A percentile compares a stretch with the other conserved stretches of the same genome.
Evolutionary conservation across 2,888 invertebrate genomes (phyloP).

Genomic region (Sinhomidia bicolor): DNA sequence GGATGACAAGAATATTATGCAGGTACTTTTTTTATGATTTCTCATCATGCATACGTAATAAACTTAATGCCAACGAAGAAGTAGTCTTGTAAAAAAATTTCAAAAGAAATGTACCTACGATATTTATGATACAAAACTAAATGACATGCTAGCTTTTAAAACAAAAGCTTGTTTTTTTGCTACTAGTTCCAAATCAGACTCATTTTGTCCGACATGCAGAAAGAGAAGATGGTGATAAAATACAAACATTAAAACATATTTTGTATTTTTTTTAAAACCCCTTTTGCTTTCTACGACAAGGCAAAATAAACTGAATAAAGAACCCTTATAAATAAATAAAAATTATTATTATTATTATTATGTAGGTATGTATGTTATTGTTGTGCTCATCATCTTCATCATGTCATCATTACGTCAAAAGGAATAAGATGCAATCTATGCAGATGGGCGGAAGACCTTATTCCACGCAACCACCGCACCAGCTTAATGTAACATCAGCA

Average conservation of each 20-base stretch:
- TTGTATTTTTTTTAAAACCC: background rate
- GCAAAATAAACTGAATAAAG: background rate
- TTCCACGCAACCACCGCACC: background rate
- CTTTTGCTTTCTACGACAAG: slow-evolving; percentile 45
- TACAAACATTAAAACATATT: background rate
- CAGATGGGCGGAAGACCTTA: slow-evolving; percentile 70
- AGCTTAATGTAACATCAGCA: slow-evolving; percentile 38
- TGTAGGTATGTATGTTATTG: slow-evolving; percentile 5
- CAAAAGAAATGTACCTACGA: background rate
- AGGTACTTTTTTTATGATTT: background rate
- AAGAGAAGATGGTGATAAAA: background rate
- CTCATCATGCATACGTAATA: background rate
- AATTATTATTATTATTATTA: background rate
- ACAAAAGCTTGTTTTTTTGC: slow-evolving; percentile 48
- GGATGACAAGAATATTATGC: background rate
- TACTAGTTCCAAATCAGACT: background rate
- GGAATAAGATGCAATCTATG: slow-evolving; percentile 64
- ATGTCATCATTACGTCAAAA: slow-evolving; percentile 71
- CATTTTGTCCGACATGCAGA: background rate
- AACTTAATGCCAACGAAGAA: too few relatives aligned
- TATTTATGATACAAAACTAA: background rate
- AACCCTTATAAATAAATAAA: background rate
- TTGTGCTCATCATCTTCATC: slow-evolving; percentile 67
- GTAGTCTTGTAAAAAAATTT: too few relatives aligned
- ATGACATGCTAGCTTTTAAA: slow-evolving; percentile 23